phyloP scores from a whole-genome alignment of 2,113 vertebrate genomes.

The Xerus inauris region DNA sequence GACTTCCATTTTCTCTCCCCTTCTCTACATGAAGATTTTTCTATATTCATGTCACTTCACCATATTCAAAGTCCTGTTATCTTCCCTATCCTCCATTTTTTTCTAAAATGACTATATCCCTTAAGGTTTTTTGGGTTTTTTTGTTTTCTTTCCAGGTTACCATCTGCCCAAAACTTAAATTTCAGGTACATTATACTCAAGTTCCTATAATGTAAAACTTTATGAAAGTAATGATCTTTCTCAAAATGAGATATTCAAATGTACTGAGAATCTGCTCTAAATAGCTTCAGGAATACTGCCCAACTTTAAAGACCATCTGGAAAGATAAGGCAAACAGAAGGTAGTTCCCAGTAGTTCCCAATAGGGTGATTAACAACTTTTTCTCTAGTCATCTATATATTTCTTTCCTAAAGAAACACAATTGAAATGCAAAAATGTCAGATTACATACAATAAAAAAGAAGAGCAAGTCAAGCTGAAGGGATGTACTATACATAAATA shows the following conservation, averaged over 20 bases:
- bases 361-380: not conserved
- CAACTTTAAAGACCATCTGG: not conserved
- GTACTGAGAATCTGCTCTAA: not conserved
- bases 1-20: not conserved
- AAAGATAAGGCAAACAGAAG: conserved; percentile 67
- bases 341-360: not conserved
- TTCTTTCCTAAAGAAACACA: conserved; percentile 33
- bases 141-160: not conserved
- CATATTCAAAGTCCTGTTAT: not conserved
- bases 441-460: not conserved
- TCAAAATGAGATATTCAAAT: conserved; percentile 48
- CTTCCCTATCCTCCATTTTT: not conserved
- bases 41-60: not conserved
- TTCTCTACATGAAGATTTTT: not conserved
- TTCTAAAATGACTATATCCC: not conserved
- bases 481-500: not conserved
- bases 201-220: not conserved
- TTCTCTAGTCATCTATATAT: not conserved
- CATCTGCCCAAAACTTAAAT: conserved; percentile 1
- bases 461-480: not conserved
- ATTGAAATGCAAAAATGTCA: not conserved
- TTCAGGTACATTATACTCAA: not conserved
- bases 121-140: not conserved
- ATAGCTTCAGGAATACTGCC: not conserved
- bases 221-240: conserved; percentile 2